Percentiles rank a stretch among this genome's conserved stretches.
Conservation (phyloP, 2,797 vertebrate genomes). For the Anniella stebbinsi region DNA sequence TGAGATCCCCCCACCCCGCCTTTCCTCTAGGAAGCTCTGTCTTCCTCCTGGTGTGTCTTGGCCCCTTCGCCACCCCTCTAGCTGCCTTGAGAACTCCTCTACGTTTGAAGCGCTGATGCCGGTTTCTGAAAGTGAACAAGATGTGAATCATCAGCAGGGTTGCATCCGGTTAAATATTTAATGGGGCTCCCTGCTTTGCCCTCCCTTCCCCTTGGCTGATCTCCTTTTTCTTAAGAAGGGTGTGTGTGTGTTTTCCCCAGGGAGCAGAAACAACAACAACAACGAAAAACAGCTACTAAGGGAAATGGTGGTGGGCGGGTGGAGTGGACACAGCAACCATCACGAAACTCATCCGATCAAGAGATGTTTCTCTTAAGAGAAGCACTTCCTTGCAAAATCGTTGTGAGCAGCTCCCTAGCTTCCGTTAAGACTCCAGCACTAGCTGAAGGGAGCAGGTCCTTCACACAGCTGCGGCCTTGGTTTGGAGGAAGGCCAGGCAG, state of each 20-base stretch:
- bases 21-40: not conserved
- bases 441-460: not conserved
- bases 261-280: no score
- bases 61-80: not conserved
- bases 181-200: not conserved
- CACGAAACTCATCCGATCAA: not conserved
- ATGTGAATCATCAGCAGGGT: constrained; percentile 14
- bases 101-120: not conserved
- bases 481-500: no score
- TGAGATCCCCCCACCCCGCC: not conserved
- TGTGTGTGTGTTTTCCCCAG: no score
- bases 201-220: not conserved
- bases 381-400: not conserved
- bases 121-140: constrained; percentile 1
- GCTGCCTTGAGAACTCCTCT: not conserved
- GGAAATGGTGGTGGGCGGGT: not conserved
- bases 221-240: not conserved
- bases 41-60: not conserved
- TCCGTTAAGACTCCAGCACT: not conserved
- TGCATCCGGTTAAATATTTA: constrained; percentile 24
- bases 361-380: not conserved
- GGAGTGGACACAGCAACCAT: not conserved
- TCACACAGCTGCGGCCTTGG: not conserved
- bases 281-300: no score
- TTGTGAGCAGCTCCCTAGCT: not conserved